These are phyloP conservation scores for Caenorhabditis tropicalis DNA, from an alignment of 1,140 invertebrate genomes.

Conservation along the genomic window DNA sequence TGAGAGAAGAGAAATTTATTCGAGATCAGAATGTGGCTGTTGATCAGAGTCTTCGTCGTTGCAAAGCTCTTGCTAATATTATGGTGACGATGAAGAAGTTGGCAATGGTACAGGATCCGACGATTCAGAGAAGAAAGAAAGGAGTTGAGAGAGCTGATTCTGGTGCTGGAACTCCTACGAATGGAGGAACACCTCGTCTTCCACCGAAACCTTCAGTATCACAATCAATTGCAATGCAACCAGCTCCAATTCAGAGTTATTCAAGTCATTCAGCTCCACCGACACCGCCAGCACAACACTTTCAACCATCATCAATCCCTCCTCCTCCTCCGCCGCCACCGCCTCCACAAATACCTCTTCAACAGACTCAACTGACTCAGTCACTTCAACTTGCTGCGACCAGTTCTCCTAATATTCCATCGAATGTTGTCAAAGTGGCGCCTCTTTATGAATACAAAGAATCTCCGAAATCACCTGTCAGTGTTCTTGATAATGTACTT, in stretches of 20 bases:
- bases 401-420: not conserved
- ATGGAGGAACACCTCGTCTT: slow-evolving; percentile 16
- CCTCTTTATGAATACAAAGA: slow-evolving; percentile 7
- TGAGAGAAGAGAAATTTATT: slow-evolving; percentile 64
- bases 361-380: slow-evolving; percentile 7
- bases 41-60: slow-evolving; percentile 62
- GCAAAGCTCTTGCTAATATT: slow-evolving; percentile 68
- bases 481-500: slow-evolving; percentile 56
- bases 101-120: slow-evolving; percentile 69
- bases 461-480: slow-evolving; percentile 47
- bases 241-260: slow-evolving; percentile 3
- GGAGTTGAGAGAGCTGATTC: not conserved
- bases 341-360: not conserved
- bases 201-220: not conserved
- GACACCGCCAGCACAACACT: slow-evolving; percentile 28
- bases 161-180: slow-evolving; percentile 29
- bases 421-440: not conserved
- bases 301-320: not conserved
- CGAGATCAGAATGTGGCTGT: slow-evolving; percentile 61
- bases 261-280: slow-evolving; percentile 41
- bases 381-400: not conserved
- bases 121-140: slow-evolving; percentile 56
- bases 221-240: slow-evolving; percentile 2
- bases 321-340: slow-evolving; percentile 8
- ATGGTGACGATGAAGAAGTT: slow-evolving; percentile 72